phyloP scores from a whole-genome alignment of 2,113 vertebrate genomes.

The Psephotus haematonotus region DNA sequence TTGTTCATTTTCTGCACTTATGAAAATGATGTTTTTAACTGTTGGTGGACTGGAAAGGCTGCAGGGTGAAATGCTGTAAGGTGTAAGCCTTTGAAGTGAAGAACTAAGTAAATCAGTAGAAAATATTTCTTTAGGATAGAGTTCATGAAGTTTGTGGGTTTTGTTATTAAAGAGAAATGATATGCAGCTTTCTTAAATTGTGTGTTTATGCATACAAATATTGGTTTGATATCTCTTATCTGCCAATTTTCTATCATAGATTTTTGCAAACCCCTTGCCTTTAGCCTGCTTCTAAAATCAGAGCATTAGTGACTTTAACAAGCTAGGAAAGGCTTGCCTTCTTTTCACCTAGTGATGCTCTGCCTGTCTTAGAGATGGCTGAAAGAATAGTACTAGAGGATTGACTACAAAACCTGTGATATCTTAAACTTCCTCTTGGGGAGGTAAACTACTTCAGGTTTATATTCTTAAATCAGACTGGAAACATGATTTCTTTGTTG shows the following conservation, averaged over 20 bases:
- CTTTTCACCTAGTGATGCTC: background rate
- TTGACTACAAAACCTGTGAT: background rate
- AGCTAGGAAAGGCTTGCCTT: background rate
- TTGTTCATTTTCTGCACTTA: background rate
- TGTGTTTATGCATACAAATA: background rate
- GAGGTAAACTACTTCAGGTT: background rate
- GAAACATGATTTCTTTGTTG: background rate
- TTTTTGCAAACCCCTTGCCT: background rate
- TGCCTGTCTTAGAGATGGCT: background rate
- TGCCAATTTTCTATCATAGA: background rate
- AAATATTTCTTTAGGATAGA: background rate
- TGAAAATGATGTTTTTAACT: background rate
- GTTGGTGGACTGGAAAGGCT: background rate
- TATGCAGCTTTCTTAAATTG: background rate
- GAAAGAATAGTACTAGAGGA: background rate
- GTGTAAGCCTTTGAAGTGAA: background rate
- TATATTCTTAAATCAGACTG: background rate
- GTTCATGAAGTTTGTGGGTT: background rate
- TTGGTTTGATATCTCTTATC: background rate
- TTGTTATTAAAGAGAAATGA: background rate
- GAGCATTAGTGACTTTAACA: background rate
- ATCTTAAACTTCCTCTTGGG: background rate
- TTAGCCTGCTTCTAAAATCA: background rate
- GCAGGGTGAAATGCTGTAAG: background rate
- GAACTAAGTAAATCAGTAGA: background rate